Percentiles rank a stretch among this genome's conserved stretches.
phyloP scores from a whole-genome alignment of 1,140 invertebrate genomes.

The Heliothis subflexa region DNA sequence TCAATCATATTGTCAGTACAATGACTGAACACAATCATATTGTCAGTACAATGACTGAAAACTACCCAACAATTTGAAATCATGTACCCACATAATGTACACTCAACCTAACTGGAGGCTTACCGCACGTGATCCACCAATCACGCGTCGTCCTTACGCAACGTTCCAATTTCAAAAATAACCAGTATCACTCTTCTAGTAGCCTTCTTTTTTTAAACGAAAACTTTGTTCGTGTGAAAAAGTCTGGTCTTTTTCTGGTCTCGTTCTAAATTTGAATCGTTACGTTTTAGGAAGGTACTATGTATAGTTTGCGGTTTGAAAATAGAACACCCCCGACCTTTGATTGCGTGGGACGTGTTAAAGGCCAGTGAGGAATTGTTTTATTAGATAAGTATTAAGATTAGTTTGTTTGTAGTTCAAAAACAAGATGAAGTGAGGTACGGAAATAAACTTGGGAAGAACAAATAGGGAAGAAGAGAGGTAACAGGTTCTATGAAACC shows the following conservation, averaged over 20 bases:
- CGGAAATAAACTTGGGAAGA: too few species aligned
- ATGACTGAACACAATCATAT: too few species aligned
- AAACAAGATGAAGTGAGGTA: too few species aligned
- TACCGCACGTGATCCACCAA: too few species aligned
- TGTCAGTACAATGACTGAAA: too few species aligned
- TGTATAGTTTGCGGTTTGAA: background rate
- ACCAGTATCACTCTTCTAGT: background rate
- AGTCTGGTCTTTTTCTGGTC: conserved; percentile 11
- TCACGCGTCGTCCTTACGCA: background rate
- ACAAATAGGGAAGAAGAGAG: too few species aligned
- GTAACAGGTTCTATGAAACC: too few species aligned
- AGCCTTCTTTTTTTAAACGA: background rate
- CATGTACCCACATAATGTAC: too few species aligned
- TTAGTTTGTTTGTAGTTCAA: too few species aligned
- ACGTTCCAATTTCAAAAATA: background rate
- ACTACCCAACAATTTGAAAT: too few species aligned
- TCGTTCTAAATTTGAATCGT: background rate
- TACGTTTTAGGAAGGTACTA: background rate
- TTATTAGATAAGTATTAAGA: background rate
- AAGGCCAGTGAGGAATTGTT: background rate
- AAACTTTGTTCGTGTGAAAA: conserved; percentile 11
- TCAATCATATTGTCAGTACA: too few species aligned
- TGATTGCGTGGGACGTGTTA: background rate
- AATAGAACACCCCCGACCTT: background rate
- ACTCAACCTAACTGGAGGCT: too few species aligned